Conservation (phyloP, 2,113 vertebrate genomes). For the Cynocephalus volans region DNA sequence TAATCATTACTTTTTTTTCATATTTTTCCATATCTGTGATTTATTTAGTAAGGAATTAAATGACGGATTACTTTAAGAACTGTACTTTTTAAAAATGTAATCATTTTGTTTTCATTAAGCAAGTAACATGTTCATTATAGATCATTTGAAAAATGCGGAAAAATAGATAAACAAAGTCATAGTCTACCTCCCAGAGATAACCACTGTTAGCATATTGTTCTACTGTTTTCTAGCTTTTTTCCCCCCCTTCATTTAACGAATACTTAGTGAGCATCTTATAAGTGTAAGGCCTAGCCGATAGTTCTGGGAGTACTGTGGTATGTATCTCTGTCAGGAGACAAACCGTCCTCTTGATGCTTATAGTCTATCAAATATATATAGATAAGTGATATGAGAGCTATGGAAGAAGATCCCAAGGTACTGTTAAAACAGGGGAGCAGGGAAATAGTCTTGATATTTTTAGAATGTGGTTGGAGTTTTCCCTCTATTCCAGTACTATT, state of each 20-base stretch:
- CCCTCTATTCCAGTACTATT: not conserved
- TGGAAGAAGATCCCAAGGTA: not conserved
- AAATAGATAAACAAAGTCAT: constrained; percentile 35
- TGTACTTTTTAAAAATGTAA: not conserved
- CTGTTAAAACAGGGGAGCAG: not conserved
- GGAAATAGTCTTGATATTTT: not conserved
- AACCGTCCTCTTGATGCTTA: not conserved
- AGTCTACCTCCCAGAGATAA: not conserved
- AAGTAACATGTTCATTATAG: not conserved
- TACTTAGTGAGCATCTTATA: not conserved
- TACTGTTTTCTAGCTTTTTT: constrained; percentile 7
- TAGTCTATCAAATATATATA: not conserved
- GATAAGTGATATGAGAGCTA: not conserved
- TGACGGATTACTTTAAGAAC: not conserved
- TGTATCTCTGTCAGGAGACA: not conserved
- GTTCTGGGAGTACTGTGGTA: not conserved
- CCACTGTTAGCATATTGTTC: not conserved
- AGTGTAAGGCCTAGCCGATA: not conserved
- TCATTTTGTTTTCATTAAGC: constrained; percentile 25
- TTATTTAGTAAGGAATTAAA: constrained; percentile 47
- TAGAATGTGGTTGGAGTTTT: not conserved
- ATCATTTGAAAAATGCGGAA: constrained; percentile 47
- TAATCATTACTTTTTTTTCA: constrained; percentile 24
- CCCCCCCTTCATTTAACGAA: constrained; percentile 11
- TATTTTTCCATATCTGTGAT: not conserved